Base-by-base conservation (phyloP, 2,888 invertebrate species). In the Hartigia nigra region DNA sequence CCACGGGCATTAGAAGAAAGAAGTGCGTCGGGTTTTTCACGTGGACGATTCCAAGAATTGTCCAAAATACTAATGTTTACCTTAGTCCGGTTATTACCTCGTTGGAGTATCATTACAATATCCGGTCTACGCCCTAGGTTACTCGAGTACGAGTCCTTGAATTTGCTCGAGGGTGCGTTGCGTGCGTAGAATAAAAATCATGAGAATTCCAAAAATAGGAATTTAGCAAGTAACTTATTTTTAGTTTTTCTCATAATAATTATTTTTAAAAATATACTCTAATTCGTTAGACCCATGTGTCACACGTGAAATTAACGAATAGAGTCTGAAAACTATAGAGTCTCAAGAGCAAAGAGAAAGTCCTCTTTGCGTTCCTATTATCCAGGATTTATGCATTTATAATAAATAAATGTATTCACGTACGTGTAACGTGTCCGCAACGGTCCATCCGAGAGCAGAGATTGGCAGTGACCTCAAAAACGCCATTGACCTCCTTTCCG, bases 381-480 rank as follows among this genome's bases (percentile, higher is more conserved):
- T 9, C 0, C 23, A 23, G 23, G 55, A 55, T 23, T 5, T 23
- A 55, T 55, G 23, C 55, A 55, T 55, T 55, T 55, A 9, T 55
- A 55, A 55, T 55, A 55, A 9, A 55, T 14, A 23, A 23, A 23
- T 9, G 23, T 72, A 14, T 31, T 12, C 32, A 34, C 72, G 69
- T 72, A 72, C 72, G 72, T 37, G 76, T 83, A 76, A 83, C 82
- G 81, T 83, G 84, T 82, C 81, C 84, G 75, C 55, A n/a, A n/a
- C n/a, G 55, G 55, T 55, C 55, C 55, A 55, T 55, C 14, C 55
- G 55, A 55, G 55, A 79, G 74, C 74, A 39, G 77, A 78, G 82
- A 87, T 87, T 86, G 88, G 86, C 84, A 87, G 84, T 90, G 91
- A 90, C 90, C 90, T 89, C 86, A 86, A 89, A 89, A 87, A 79